Percentiles rank a stretch among this genome's conserved stretches.
phyloP scores from a whole-genome alignment of 1,140 invertebrate genomes.

The Zaprionus taronus region DNA sequence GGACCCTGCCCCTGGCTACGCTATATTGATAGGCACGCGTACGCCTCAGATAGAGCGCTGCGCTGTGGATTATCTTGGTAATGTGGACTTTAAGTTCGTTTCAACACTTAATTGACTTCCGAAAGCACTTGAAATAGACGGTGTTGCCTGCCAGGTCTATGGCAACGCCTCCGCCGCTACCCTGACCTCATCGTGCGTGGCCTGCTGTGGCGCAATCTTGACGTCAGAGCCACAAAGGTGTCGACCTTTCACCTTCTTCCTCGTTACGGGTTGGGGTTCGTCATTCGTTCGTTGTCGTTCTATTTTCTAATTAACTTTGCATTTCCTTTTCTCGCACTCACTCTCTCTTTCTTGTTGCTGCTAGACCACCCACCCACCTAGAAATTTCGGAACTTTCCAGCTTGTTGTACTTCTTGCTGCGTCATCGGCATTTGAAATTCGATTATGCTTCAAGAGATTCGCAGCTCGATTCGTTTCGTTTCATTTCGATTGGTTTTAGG shows the following conservation, averaged over 20 bases:
- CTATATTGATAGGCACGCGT: slow-evolving; percentile 1
- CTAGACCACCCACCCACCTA: slow-evolving; percentile 33
- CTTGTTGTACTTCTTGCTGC: slow-evolving; percentile 17
- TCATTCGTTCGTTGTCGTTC: slow-evolving; percentile 17
- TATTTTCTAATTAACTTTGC: slow-evolving; percentile 61
- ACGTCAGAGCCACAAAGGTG: slow-evolving; percentile 39
- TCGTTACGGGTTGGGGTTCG: not conserved
- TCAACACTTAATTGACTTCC: slow-evolving; percentile 10
- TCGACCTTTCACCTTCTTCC: slow-evolving; percentile 49
- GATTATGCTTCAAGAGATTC: slow-evolving; percentile 28
- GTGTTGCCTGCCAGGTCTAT: not conserved
- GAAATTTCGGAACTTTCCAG: slow-evolving; percentile 43
- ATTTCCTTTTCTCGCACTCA: slow-evolving; percentile 43
- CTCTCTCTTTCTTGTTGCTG: slow-evolving; percentile 39
- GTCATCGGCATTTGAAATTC: slow-evolving; percentile 48
- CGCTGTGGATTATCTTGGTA: not conserved
- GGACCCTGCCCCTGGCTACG: not conserved
- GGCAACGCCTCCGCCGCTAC: not conserved
- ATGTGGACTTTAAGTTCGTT: slow-evolving; percentile 3
- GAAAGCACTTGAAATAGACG: not conserved
- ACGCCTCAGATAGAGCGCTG: not conserved
- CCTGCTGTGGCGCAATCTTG: slow-evolving; percentile 10
- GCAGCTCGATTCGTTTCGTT: slow-evolving; percentile 48
- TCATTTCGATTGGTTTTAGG: slow-evolving; percentile 52
- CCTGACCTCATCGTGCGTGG: slow-evolving; percentile 9